Evolutionary conservation across 1,140 invertebrate species (phyloP), one percentile per base, ranked within the genome.

Genomic region (Trichogramma pretiosum): DNA sequence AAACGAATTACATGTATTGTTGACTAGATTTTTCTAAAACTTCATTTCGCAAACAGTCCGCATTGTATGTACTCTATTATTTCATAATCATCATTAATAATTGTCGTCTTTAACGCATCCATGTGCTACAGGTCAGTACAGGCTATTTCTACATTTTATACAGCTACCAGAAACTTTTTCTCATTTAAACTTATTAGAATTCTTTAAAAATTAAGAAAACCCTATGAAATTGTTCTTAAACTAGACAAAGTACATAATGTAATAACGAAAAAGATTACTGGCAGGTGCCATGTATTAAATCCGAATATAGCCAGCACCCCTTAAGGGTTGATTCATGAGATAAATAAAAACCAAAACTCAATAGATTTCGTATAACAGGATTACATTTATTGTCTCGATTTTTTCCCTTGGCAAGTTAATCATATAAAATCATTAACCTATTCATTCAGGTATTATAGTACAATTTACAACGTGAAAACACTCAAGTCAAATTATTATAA

Each of bases 51-150:
- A 54, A 39, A 48, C 58, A 61, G 58, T 63, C 58, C 63, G 60
- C 61, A 65, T 60, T 58, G 52, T 53, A 53, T 23, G 23, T 39
- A 38, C 13, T 24, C 21, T 28, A 22, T 30, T 37, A 34, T 14
- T 5, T 18, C 19, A 18, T 36, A 36, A 11, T 23, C 8, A 26
- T 36, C 16, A 23, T 17, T 36, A 17, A 33, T 17, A 1, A 40
- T 33, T 36, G 24, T 43, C 58, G 58, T 61, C 65, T 68, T 59
- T 34, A 16, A 63, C 63, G 67, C 67, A 70, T 72, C 69, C 69
- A 70, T 72, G 68, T 72, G 69, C 69, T 70, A 72, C 68, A 70
- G 69, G 69, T 70, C 68, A 72, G 69, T 70, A 72, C 68, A 70
- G 66, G 66, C 69, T 68, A 68, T 61, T 68, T 64, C 64, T 65